Base-by-base conservation (phyloP, 2,113 vertebrate genomes). In the crab-eating macaque (Macaca fascicularis) region DNA sequence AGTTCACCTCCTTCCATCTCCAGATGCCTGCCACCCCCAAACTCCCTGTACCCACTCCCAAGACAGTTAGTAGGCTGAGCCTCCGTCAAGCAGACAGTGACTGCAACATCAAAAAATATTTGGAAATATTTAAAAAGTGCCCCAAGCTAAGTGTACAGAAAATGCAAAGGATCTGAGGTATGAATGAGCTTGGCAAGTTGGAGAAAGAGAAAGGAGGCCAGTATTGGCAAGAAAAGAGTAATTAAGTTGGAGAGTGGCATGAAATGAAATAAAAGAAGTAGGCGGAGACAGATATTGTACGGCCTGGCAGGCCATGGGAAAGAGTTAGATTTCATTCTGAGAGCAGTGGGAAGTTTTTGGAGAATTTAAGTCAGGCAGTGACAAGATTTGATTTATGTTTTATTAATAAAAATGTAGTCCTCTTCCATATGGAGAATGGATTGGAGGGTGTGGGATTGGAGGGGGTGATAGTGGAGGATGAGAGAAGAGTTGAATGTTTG, bases 351-450 rank as follows among this genome's bases (percentile, higher is more conserved):
- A 90, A 81, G n/a, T 25, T 84, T 64, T 1, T 74, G 61, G 59
- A 95, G 59, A 95, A 70, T 80, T 75, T 76, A 89, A 93, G 75
- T 89, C n/a, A 67, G 83, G 69, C 75, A 88, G 87, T 92, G 75
- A 75, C 38, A 94, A 87, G 59, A 45, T 87, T 87, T 86, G 79
- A 90, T 90, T 92, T 90, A 79, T 78, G 30, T 86, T 95, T 94
- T 80, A 85, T 90, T 97, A 90, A 89, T 87, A 74, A 88, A 75
- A 82, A 43, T 88, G 80, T 88, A 27, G 50, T 90, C 32, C 5
- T 27, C 22, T 83, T 88, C 82, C 35, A 43, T 75, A n/a, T 89
- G 61, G 35, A 96, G 59, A 88, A 85, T 81, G 79, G 32, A 80
- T 82, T 74, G 30, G 55, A 80, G 20, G 11, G 38, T 13, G 19